Conservation (phyloP, 2,888 invertebrate genomes). For the Chrysolina oricalcia region DNA sequence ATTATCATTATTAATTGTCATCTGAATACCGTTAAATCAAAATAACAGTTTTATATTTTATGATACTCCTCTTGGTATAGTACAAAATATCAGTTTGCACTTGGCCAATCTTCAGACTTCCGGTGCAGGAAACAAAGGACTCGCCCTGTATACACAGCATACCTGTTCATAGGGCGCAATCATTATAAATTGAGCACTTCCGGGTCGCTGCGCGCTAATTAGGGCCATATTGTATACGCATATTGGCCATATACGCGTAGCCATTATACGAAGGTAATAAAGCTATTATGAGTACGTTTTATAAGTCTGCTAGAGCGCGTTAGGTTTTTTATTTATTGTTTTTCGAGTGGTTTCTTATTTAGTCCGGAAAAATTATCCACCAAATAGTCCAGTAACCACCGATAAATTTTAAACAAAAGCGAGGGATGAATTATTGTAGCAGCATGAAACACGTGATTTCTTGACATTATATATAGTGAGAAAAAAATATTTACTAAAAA, state of each 20-base stretch:
- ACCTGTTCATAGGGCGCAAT: slow-evolving; percentile 42
- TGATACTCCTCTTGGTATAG: not conserved
- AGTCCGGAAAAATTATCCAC: not conserved
- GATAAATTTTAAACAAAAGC: no score
- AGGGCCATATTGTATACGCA: slow-evolving; percentile 46
- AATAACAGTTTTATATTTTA: no score
- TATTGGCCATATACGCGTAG: slow-evolving; percentile 49
- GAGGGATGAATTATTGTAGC: no score
- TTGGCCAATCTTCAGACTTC: slow-evolving; percentile 9
- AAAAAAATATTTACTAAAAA: no score
- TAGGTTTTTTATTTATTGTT: slow-evolving; percentile 45
- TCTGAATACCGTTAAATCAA: no score
- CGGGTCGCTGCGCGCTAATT: slow-evolving; percentile 46
- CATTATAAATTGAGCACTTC: slow-evolving; percentile 48
- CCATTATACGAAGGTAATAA: slow-evolving; percentile 45
- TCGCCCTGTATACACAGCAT: slow-evolving; percentile 23
- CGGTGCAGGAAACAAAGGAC: slow-evolving; percentile 22
- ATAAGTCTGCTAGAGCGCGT: slow-evolving; percentile 29
- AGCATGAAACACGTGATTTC: no score
- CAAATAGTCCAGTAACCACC: no score
- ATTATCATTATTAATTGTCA: no score
- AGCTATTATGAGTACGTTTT: slow-evolving; percentile 43
- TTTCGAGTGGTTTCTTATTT: slow-evolving; percentile 13
- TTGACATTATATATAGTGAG: no score
- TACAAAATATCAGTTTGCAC: slow-evolving; percentile 10